Base-by-base conservation (phyloP, 2,797 vertebrate genomes). In the Tympanoctomys barrerae region DNA sequence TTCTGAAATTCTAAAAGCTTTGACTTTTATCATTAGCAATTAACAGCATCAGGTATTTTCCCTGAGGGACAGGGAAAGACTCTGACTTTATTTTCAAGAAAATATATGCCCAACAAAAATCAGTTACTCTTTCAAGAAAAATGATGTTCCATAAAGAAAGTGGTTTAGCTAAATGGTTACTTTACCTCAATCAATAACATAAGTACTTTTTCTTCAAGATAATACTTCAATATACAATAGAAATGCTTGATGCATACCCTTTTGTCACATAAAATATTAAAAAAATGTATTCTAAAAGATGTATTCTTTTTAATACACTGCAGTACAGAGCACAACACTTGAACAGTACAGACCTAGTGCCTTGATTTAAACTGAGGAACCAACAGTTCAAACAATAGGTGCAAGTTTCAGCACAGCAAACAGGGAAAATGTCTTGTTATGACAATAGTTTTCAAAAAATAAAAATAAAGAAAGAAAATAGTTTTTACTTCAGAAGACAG, bases 91-190 rank as follows among this genome's bases (percentile, higher is more conserved):
- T 78, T 84, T 88, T 77, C 46, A 94, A 75, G 52, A 89, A 93
- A 75, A n/a, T 59, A 33, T 36, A 49, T 80, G 42, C 36, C 59
- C 79, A 42, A 71, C 64, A 79, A 8, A 93, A 84, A 33, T 39
- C 52, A 78, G 80, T 21, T 64, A 33, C 64, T 95, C 24, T 68
- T 94, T 66, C 31, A 70, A 93, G 59, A 91, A 90, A 95, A 90
- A 64, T 3, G 13, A 22, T 71, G 13, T 62, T 61, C 64, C 21
- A 42, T 62, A 1, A 59, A 52, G 59, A 78, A 33, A 77, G 39
- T 54, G 84, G 39, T 54, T 85, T 14, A 81, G 64, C 6, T 94
- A 36, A 82, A 83, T 3, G 31, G 46, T 85, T 85, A 85, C 28
- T 68, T 21, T 26, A 73, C 83, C n/a, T 92, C 64, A 75, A 77